Base-by-base conservation (phyloP, 2,113 vertebrate species). In the Colius striatus region DNA sequence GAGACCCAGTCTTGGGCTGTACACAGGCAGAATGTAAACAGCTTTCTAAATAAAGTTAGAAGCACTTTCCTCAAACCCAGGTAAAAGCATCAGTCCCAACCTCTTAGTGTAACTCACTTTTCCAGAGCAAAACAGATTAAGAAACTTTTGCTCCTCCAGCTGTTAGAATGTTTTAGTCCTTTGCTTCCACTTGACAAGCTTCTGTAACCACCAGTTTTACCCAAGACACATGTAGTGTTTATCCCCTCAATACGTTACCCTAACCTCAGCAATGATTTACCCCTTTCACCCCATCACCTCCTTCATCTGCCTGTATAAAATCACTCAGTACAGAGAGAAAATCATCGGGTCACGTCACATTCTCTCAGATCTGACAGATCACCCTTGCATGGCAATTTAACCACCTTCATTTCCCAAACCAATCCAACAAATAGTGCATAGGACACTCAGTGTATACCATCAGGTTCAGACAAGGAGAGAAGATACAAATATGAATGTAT, bases 381-480 rank as follows among this genome's bases (percentile, higher is more conserved):
- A 88, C 23, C 43, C 67, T 80, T 2, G 25, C 30, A 62, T 51
- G 54, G 75, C 2, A 9, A n/a, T 61, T 83, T 82, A 61, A 32
- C 30, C 54, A 53, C 82, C 58, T 48, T 41, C 74, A 53, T 63
- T 76, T 95, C 79, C 85, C 85, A 95, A 85, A 82, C 15, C 78
- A 85, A 61, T 20, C 50, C 85, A 76, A 79, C 48, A 79, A 68
- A 74, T 0, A 84, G 66, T 2, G 5, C 53, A 41, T 32, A 45
- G 62, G 26, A 67, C 0, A 0, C 36, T 22, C 82, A 19, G 50
- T 32, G 38, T 30, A 12, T 2, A 13, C 41, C 41, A 63, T n/a
- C 74, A 85, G 58, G 50, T 54, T 90, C 53, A 30, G 71, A 38
- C 53, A 73, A 66, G 27, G 25, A 76, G 54, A 36, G 17, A 67